Percentiles rank a stretch among this genome's conserved stretches.
These are phyloP conservation scores for Hyla sarda DNA, from an alignment of 2,113 vertebrate species.

Conservation along the genomic window DNA sequence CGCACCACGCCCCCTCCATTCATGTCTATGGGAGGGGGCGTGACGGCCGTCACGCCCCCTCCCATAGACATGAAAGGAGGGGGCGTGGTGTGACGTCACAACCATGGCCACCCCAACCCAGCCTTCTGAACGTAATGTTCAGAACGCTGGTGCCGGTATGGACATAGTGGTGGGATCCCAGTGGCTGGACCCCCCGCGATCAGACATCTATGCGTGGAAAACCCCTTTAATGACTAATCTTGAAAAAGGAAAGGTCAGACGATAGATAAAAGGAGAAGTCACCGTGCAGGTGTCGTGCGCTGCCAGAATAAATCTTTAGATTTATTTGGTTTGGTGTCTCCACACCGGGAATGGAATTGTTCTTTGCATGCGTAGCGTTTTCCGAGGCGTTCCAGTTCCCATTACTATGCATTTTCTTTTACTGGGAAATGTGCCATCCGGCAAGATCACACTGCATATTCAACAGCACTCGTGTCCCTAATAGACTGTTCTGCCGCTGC, in stretches of 20 bases:
- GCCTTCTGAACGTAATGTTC: too few relatives aligned
- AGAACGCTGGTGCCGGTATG: too few relatives aligned
- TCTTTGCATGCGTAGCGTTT: constrained; percentile 42
- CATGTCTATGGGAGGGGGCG: too few relatives aligned
- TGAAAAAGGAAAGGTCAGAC: constrained; percentile 12
- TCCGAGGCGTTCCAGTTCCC: background rate
- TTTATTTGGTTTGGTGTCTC: constrained; percentile 49
- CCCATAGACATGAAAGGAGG: too few relatives aligned
- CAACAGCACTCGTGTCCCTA: constrained; percentile 49
- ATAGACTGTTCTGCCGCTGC: constrained; percentile 45
- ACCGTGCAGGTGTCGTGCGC: constrained; percentile 27
- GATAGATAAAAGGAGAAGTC: constrained; percentile 33
- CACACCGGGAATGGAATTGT: constrained; percentile 31
- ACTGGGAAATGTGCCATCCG: constrained; percentile 50
- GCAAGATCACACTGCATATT: constrained; percentile 25
- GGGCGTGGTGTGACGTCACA: too few relatives aligned
- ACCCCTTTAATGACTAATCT: constrained; percentile 27
- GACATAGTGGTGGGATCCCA: too few relatives aligned
- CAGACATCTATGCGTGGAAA: too few relatives aligned
- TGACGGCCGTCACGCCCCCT: too few relatives aligned
- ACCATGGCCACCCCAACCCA: too few relatives aligned
- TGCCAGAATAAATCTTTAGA: constrained; percentile 52
- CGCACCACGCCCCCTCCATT: too few relatives aligned
- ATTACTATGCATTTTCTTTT: constrained; percentile 28
- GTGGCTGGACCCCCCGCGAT: too few relatives aligned